These are phyloP conservation scores for Varanus salvator DNA, from an alignment of 2,113 vertebrate genomes.

Conservation along the genomic window DNA sequence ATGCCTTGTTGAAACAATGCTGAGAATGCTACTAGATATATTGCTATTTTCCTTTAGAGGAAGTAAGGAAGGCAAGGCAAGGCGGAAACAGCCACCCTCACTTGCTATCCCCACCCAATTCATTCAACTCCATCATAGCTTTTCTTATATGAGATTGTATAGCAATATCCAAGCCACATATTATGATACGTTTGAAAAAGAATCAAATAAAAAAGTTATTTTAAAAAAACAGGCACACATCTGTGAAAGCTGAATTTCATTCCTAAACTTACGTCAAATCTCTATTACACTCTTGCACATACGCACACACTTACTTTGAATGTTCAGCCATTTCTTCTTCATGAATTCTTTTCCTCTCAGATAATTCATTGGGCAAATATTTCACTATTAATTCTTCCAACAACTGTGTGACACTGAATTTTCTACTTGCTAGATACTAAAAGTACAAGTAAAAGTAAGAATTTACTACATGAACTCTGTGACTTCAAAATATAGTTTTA, in stretches of 20 bases:
- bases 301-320: conserved; percentile 87
- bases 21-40: not conserved
- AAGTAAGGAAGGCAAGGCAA: not conserved
- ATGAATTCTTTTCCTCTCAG: conserved; percentile 86
- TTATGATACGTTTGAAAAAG: not conserved
- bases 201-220: not conserved
- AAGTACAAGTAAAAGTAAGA: conserved; percentile 48
- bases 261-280: not conserved
- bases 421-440: conserved; percentile 92
- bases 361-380: conserved; percentile 85
- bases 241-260: not conserved
- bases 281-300: not conserved
- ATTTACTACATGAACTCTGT: not conserved
- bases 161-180: not conserved
- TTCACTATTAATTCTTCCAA: conserved; percentile 88
- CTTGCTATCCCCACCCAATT: too few species aligned
- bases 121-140: not conserved
- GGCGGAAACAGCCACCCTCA: too few species aligned
- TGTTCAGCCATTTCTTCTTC: conserved; percentile 92
- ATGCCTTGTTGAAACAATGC: not conserved
- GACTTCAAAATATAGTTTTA: not conserved
- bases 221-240: not conserved
- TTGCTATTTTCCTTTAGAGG: not conserved
- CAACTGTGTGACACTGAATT: conserved; percentile 85
- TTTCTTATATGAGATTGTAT: too few species aligned